phyloP scores from a whole-genome alignment of 2,888 invertebrate genomes.

The Gonocerus acuteangulatus region DNA sequence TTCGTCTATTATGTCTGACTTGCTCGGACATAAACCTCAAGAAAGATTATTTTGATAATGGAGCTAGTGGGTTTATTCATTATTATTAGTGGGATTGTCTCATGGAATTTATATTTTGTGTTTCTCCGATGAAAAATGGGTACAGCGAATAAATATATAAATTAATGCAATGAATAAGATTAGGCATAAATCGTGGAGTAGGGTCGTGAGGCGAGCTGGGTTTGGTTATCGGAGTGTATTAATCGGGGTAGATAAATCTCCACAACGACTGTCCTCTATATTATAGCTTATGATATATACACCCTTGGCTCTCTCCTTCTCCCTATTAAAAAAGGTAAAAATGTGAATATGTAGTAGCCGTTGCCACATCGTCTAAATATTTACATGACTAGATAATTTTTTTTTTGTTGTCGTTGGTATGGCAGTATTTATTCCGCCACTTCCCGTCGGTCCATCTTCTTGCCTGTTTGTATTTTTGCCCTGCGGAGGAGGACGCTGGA shows the following conservation, averaged over 20 bases:
- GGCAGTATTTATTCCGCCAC: too few relatives aligned
- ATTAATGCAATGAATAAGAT: constrained; percentile 25
- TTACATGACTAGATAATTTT: constrained; percentile 1
- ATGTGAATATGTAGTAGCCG: constrained; percentile 14
- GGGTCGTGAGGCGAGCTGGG: background rate
- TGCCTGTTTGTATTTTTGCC: too few relatives aligned
- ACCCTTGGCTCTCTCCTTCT: background rate
- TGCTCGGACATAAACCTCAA: too few relatives aligned
- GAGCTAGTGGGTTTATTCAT: too few relatives aligned
- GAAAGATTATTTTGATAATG: too few relatives aligned
- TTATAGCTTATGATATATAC: constrained; percentile 20
- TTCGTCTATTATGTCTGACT: too few relatives aligned
- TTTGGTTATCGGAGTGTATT: constrained; percentile 24
- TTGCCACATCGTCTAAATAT: constrained; percentile 21
- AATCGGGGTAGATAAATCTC: constrained; percentile 19
- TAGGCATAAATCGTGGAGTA: constrained; percentile 13
- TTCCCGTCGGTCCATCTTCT: too few relatives aligned
- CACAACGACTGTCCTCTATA: constrained; percentile 6
- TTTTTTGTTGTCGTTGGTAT: background rate
- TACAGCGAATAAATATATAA: constrained; percentile 25
- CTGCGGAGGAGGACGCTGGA: too few relatives aligned
- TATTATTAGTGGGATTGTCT: background rate
- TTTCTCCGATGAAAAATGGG: constrained; percentile 13
- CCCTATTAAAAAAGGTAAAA: constrained; percentile 5
- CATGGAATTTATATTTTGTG: constrained; percentile 13